These are phyloP conservation scores for Temnothorax rugatulus DNA, from an alignment of 2,888 invertebrate species.

Conservation along the genomic window DNA sequence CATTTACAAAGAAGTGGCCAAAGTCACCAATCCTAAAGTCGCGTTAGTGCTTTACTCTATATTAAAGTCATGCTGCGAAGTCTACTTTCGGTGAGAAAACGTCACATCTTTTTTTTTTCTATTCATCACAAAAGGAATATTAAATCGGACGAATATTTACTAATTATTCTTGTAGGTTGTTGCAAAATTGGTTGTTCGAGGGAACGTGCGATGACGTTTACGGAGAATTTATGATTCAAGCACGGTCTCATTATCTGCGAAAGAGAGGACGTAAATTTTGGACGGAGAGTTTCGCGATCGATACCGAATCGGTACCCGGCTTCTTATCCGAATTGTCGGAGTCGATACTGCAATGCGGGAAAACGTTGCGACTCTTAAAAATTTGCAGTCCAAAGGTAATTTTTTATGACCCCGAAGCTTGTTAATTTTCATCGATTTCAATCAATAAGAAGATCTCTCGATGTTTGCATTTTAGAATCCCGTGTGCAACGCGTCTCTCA, in stretches of 20 bases:
- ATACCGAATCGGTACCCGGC: constrained; percentile 88
- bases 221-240: constrained; percentile 94
- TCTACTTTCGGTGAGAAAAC: constrained; percentile 88
- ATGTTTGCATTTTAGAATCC: constrained; percentile 86
- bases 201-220: constrained; percentile 93
- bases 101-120: not conserved
- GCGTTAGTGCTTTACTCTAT: constrained; percentile 88
- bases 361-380: constrained; percentile 91
- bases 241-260: constrained; percentile 89
- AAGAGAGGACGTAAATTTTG: constrained; percentile 90
- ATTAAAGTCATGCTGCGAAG: constrained; percentile 87
- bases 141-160: not conserved
- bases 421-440: not conserved
- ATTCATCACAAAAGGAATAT: not conserved
- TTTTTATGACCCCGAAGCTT: constrained; percentile 19
- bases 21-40: constrained; percentile 88
- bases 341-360: constrained; percentile 91
- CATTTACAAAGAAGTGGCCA: constrained; percentile 89
- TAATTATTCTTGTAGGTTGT: constrained; percentile 87
- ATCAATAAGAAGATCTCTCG: not conserved
- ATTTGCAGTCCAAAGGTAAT: constrained; percentile 90
- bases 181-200: constrained; percentile 95
- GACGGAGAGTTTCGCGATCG: constrained; percentile 89
- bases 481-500: constrained; percentile 87
- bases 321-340: constrained; percentile 90